Conservation (phyloP, 2,113 vertebrate genomes). For the Aspidoscelis tigris region DNA sequence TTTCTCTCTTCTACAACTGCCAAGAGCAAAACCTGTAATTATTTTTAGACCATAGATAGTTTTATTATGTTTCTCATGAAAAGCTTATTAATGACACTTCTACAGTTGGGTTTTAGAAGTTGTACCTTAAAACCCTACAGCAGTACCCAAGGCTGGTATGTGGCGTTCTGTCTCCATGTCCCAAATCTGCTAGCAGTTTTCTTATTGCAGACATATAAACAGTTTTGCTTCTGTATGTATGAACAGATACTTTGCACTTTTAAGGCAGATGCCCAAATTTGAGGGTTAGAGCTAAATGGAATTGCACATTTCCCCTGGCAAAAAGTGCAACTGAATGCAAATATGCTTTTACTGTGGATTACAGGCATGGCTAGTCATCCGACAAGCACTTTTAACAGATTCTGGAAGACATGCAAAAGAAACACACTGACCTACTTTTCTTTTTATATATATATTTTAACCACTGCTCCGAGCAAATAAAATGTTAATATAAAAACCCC, state of each 20-base stretch:
- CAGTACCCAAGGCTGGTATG: constrained; percentile 57
- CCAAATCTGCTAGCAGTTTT: constrained; percentile 38
- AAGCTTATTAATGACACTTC: constrained; percentile 51
- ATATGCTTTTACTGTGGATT: constrained; percentile 62
- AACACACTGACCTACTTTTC: constrained; percentile 75
- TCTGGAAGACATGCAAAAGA: constrained; percentile 61
- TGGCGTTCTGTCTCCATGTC: constrained; percentile 17
- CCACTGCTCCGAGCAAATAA: constrained; percentile 39
- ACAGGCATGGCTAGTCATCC: constrained; percentile 63
- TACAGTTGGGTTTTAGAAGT: constrained; percentile 60
- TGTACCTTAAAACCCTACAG: constrained; percentile 52
- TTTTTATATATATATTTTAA: constrained; percentile 40
- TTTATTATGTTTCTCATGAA: constrained; percentile 52
- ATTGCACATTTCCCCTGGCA: constrained; percentile 50
- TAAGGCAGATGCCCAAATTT: constrained; percentile 60
- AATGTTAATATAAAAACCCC: constrained; percentile 49
- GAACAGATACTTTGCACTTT: constrained; percentile 51
- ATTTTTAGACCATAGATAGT: constrained; percentile 17
- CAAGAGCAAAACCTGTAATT: background rate
- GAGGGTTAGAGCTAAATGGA: constrained; percentile 58
- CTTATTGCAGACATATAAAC: constrained; percentile 45
- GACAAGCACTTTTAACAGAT: constrained; percentile 73
- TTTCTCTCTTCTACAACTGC: background rate
- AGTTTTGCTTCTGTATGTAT: constrained; percentile 54
- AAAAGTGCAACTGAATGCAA: constrained; percentile 54